Conservation (phyloP, 2,113 vertebrate genomes). For the Tachycineta bicolor region DNA sequence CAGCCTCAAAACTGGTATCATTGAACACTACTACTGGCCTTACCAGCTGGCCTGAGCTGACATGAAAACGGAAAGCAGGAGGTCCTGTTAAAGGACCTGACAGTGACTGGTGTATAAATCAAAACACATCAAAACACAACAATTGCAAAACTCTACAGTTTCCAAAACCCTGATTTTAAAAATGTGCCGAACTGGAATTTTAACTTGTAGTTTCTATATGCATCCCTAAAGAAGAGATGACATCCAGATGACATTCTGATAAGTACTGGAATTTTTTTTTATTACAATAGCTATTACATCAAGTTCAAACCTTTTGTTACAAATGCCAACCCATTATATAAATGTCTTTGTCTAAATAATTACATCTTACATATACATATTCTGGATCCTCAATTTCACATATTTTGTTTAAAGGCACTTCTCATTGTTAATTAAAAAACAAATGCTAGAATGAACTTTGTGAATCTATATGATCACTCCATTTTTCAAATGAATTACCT, state of each 20-base stretch:
- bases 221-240: not conserved
- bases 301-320: not conserved
- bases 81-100: not conserved
- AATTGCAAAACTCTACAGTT: not conserved
- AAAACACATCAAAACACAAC: not conserved
- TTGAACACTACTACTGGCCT: not conserved
- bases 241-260: not conserved
- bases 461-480: not conserved
- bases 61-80: not conserved
- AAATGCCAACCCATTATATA: not conserved
- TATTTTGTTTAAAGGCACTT: not conserved
- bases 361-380: not conserved
- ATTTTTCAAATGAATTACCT: not conserved
- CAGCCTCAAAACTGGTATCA: not conserved
- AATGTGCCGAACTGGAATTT: not conserved
- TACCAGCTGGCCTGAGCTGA: not conserved
- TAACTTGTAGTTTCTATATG: not conserved
- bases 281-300: not conserved
- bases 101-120: not conserved
- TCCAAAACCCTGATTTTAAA: not conserved
- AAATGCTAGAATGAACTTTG: not conserved
- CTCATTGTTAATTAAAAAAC: not conserved
- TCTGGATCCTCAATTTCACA: not conserved
- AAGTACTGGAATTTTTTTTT: not conserved
- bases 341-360: not conserved